Conservation (phyloP, 2,797 vertebrate species). For the Ctenopoma kingsleyae region DNA sequence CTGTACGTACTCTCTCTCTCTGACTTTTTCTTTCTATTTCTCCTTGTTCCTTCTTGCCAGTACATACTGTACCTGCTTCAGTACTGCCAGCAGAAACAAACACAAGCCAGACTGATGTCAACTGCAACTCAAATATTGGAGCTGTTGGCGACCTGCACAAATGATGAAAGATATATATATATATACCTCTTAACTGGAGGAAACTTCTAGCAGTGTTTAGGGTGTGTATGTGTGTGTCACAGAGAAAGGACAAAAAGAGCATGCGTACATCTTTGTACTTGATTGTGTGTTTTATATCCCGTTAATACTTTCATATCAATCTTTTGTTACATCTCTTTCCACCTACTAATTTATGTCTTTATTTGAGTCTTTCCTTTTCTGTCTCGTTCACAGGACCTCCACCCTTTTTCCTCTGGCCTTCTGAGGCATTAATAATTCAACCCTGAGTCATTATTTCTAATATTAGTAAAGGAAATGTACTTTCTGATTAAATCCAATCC, state of each 20-base stretch:
- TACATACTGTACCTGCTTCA: slow-evolving; percentile 67
- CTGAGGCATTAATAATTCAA: neutral
- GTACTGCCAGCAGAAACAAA: slow-evolving; percentile 73
- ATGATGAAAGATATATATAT: slow-evolving; percentile 55
- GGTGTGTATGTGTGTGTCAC: slow-evolving; percentile 25
- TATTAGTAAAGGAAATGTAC: neutral
- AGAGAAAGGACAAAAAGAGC: slow-evolving; percentile 11
- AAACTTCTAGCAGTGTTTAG: slow-evolving; percentile 23
- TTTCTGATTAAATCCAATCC: neutral
- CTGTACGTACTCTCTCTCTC: slow-evolving; percentile 43
- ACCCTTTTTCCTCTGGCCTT: too few species aligned
- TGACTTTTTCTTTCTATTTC: slow-evolving; percentile 4
- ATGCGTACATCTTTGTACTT: neutral
- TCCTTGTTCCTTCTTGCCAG: slow-evolving; percentile 37
- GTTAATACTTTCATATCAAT: too few species aligned
- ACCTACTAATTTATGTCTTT: neutral
- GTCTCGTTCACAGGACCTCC: neutral
- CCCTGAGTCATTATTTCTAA: neutral
- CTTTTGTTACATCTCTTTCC: neutral
- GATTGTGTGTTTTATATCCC: neutral
- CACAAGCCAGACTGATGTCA: slow-evolving; percentile 69
- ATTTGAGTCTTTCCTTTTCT: neutral
- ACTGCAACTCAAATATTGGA: slow-evolving; percentile 64
- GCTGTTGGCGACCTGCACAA: slow-evolving; percentile 49
- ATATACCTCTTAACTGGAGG: slow-evolving; percentile 43